phyloP scores from a whole-genome alignment of 2,113 vertebrate species.

The Theristicus caerulescens region DNA sequence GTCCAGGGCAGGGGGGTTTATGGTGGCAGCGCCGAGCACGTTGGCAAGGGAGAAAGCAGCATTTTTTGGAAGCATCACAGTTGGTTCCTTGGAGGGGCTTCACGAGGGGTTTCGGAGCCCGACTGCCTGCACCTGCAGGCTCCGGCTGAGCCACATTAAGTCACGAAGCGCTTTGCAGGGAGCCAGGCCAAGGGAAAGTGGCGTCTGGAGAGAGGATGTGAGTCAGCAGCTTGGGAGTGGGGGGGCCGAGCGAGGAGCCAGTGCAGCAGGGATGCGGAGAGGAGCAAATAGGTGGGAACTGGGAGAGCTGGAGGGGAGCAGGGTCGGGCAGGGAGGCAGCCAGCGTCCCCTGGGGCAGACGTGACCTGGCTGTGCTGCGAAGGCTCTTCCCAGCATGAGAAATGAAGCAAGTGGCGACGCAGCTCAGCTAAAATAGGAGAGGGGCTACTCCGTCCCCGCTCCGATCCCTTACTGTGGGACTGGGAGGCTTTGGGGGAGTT shows the following conservation, averaged over 20 bases:
- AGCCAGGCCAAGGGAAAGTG: conserved; percentile 1
- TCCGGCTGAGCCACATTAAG: not conserved
- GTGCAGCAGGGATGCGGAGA: fast-evolving
- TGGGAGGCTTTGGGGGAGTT: not conserved
- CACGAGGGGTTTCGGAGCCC: fast-evolving
- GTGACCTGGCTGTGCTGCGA: not conserved
- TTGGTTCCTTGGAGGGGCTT: not conserved
- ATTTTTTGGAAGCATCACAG: not conserved
- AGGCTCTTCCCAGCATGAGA: not conserved
- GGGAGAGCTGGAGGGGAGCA: not conserved
- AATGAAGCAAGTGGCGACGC: not conserved
- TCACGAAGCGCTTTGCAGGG: not conserved
- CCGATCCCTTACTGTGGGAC: not conserved
- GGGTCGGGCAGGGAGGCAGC: not conserved
- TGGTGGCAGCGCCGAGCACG: fast-evolving
- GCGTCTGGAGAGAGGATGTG: conserved; percentile 25
- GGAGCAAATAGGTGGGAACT: not conserved
- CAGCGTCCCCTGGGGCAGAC: fast-evolving
- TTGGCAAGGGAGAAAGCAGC: not conserved
- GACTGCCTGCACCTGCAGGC: not conserved
- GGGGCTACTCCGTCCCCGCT: not conserved
- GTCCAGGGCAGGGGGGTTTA: not conserved
- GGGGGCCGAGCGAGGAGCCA: not conserved
- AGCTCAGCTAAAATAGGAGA: not conserved
- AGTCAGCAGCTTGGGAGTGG: conserved; percentile 35